Conservation (phyloP, 2,113 vertebrate genomes). For the Tachycineta bicolor region DNA sequence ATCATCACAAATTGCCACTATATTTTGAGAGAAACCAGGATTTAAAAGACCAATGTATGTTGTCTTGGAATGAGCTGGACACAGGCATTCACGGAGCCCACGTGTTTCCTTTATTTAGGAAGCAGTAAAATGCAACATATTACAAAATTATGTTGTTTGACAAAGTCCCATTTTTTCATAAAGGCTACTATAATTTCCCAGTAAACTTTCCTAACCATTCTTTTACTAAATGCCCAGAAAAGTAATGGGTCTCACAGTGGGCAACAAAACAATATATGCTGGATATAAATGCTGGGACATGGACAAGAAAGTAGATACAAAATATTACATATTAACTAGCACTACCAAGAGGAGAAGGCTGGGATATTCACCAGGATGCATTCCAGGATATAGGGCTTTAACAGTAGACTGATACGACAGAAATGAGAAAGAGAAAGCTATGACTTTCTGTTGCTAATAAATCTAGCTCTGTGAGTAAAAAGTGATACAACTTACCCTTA, state of each 20-base stretch:
- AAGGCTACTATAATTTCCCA: rapidly evolving
- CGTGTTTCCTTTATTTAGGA: rapidly evolving
- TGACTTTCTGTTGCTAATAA: background rate
- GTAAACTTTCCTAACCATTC: background rate
- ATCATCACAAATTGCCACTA: background rate
- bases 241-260: background rate
- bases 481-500: background rate
- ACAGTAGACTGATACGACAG: background rate
- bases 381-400: background rate
- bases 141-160: background rate
- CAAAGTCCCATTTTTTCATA: background rate
- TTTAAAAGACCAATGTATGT: background rate
- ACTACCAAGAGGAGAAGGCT: background rate
- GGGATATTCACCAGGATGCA: background rate
- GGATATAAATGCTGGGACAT: background rate
- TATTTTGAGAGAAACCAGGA: background rate
- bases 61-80: background rate
- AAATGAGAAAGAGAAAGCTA: background rate
- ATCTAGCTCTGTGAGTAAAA: background rate
- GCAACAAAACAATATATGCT: background rate
- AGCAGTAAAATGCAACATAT: background rate
- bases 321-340: background rate
- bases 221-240: background rate
- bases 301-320: background rate
- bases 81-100: background rate